A percentile compares a stretch with the other conserved stretches of the same genome.
phyloP scores from a whole-genome alignment of 1,140 invertebrate species.

The Drosophila kanapiae region DNA sequence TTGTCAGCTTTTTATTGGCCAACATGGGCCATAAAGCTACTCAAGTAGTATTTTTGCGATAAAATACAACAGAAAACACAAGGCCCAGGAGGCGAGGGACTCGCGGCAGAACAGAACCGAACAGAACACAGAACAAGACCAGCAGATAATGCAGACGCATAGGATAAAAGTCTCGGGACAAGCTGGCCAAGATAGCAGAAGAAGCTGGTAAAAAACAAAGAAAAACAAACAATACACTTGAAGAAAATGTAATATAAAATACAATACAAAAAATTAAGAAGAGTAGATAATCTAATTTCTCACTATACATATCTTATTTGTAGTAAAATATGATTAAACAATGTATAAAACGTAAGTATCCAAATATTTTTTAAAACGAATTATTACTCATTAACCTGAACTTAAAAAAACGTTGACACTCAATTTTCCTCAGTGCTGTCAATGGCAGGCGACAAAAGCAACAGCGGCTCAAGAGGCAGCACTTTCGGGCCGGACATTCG shows the following conservation, averaged over 20 bases:
- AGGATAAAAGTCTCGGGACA: conserved; percentile 76
- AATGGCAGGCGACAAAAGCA: conserved; percentile 59
- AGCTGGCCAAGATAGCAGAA: conserved; percentile 68
- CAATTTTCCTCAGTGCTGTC: conserved; percentile 3
- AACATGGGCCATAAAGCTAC: conserved; percentile 82
- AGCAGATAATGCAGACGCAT: conserved; percentile 66
- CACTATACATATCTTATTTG: not conserved
- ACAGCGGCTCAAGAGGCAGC: conserved; percentile 57
- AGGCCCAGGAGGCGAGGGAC: conserved; percentile 29
- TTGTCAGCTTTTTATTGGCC: conserved; percentile 84
- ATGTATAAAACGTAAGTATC: not conserved
- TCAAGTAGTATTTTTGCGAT: conserved; percentile 84
- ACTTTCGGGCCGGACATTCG: conserved; percentile 63
- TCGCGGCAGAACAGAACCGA: not conserved
- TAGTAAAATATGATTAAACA: not conserved
- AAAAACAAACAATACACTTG: conserved; percentile 11
- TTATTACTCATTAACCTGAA: too few species aligned
- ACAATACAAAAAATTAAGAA: not conserved
- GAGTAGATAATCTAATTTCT: not conserved
- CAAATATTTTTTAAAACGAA: not conserved
- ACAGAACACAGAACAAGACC: conserved; percentile 31
- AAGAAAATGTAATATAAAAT: not conserved
- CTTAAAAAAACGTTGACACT: too few species aligned
- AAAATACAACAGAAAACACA: conserved; percentile 76
- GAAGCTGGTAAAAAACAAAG: conserved; percentile 18